These are phyloP conservation scores for Pheosia tremula DNA, from an alignment of 2,888 invertebrate species.

Conservation along the genomic window DNA sequence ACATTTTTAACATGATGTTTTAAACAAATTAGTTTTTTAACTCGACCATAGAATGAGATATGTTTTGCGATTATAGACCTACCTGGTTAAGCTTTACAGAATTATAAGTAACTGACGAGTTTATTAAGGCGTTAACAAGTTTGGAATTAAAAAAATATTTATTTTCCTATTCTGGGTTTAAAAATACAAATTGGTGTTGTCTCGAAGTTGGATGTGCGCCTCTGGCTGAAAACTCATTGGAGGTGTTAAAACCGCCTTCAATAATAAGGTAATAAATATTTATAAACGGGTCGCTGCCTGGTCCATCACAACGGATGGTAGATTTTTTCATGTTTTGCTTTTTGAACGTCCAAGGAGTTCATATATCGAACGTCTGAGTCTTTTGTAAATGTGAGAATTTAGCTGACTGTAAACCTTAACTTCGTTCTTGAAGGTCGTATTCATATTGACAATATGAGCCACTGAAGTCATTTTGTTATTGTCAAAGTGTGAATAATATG, in stretches of 20 bases:
- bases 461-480: constrained; percentile 22
- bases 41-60: constrained; percentile 3
- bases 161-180: constrained; percentile 35
- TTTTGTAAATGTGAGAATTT: constrained; percentile 22
- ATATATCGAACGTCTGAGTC: constrained; percentile 32
- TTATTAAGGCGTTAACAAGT: constrained; percentile 60
- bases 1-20: constrained; percentile 26
- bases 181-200: constrained; percentile 54
- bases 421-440: constrained; percentile 20
- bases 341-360: constrained; percentile 58
- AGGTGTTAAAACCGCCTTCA: constrained; percentile 65
- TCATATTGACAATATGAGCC: constrained; percentile 12
- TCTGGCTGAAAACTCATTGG: constrained; percentile 58
- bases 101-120: constrained; percentile 60
- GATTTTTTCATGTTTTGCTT: constrained; percentile 53
- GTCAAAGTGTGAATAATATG: constrained; percentile 59
- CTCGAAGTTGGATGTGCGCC: constrained; percentile 51
- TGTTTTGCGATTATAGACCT: constrained; percentile 42
- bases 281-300: constrained; percentile 64
- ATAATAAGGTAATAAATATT: constrained; percentile 82
- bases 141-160: constrained; percentile 37
- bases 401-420: constrained; percentile 16
- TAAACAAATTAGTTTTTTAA: constrained; percentile 32
- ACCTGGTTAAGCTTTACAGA: constrained; percentile 36
- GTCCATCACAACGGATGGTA: constrained; percentile 59